Evolutionary conservation across 2,888 invertebrate genomes (phyloP).

Genomic region (Gerosis bhagava): DNA sequence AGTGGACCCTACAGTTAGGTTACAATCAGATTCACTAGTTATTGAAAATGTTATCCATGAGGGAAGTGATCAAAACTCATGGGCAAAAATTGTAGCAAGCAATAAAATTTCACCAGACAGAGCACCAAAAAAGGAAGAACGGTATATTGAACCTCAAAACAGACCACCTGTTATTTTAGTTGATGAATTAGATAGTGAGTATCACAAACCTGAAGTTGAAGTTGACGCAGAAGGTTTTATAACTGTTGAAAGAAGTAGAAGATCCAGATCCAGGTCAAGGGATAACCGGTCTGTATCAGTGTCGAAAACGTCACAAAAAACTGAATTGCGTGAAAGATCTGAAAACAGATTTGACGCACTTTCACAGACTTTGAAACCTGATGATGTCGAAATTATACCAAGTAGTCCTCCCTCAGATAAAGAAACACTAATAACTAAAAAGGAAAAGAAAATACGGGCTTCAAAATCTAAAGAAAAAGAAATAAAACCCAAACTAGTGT

Average conservation of each 20-base stretch:
- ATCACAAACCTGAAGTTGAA: conserved; percentile 48
- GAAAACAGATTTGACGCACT: conserved; percentile 64
- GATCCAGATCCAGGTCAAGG: conserved; percentile 81
- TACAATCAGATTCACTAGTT: no score
- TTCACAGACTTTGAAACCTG: conserved; percentile 48
- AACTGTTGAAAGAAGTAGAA: conserved; percentile 68
- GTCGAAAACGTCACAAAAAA: conserved; percentile 43
- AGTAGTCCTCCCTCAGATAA: conserved; percentile 41
- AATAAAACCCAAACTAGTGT: conserved; percentile 44
- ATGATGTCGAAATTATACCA: conserved; percentile 41
- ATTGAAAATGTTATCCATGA: conserved; percentile 29
- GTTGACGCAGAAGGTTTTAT: conserved; percentile 74
- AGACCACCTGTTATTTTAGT: conserved; percentile 63
- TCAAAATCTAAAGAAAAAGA: conserved; percentile 69
- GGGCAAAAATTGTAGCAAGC: conserved; percentile 70
- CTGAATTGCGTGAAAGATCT: conserved; percentile 51
- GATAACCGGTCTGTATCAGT: conserved; percentile 56
- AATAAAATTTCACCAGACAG: conserved; percentile 60
- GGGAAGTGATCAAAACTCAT: conserved; percentile 44
- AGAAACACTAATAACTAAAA: conserved; percentile 43
- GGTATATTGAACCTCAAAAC: conserved; percentile 33
- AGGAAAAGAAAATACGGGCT: conserved; percentile 54
- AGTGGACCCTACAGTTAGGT: no score
- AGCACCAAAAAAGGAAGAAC: conserved; percentile 40
- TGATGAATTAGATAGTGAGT: conserved; percentile 53